Base-by-base conservation (phyloP, 1,140 invertebrate species). In the Berghia stephanieae region DNA sequence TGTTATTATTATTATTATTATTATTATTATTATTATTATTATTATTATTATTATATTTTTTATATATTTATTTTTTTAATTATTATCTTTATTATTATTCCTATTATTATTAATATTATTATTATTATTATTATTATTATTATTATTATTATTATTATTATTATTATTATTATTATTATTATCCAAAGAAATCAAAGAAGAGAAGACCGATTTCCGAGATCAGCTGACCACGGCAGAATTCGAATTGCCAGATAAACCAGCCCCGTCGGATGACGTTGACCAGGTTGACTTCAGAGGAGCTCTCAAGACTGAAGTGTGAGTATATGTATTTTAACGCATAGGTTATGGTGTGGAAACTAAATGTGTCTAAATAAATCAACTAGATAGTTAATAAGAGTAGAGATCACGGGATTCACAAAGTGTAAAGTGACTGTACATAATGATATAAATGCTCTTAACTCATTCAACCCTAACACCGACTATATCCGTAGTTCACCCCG, bases 231-330 rank as follows among this genome's bases (percentile, higher is more conserved):
- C 72, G 57, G 76, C 79, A 46, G 80, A 79, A 46, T 46, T 81
- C 38, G 83, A 85, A 57, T 46, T 79, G 13, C 52, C 40, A 55
- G 66, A 69, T 46, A 70, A 72, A 67, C 46, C 69, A 10, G 46
- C 34, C 16, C 13, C 69, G 60, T 42, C 79, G 68, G 78, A 79
- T 36, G 82, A 81, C 55, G 75, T 75, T 34, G 83, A 85, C 34
- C 83, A 87, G 67, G 72, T 82, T 44, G 86, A 86, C 63, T 87
- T 85, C 69, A 79, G 85, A 46, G 75, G 74, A 13, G 77, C 78
- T 57, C 81, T 87, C 10, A 83, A 82, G 57, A 83, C 81, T 27
- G 78, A 85, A 85, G 85, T 87, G 86, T 87, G 82, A 86, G 86
- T 84, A 71, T 18, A 49, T 42, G 43, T 74, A 13, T 10, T 69